Conservation (phyloP, 2,113 vertebrate species). For the Phainopepla nitens region DNA sequence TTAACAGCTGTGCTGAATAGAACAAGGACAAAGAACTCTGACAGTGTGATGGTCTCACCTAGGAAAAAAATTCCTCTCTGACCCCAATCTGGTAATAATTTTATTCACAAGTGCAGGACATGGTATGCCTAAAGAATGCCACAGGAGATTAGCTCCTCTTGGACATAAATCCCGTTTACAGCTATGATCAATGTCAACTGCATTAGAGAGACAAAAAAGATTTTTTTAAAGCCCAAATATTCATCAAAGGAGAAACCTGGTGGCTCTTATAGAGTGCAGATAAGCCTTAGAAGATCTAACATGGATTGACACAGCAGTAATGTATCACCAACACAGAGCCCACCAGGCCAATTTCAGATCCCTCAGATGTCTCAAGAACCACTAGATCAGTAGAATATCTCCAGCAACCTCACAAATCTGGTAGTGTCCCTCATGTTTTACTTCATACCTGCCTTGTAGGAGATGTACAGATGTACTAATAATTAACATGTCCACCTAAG, state of each 20-base stretch:
- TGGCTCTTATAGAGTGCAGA: background rate
- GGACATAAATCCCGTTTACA: background rate
- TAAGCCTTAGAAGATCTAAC: background rate
- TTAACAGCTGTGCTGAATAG: background rate
- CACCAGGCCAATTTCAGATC: background rate
- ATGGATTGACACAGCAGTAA: background rate
- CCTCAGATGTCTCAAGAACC: background rate
- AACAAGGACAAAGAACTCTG: background rate
- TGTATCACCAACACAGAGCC: background rate
- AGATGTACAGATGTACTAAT: background rate
- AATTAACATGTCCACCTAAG: background rate
- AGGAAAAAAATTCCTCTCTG: background rate
- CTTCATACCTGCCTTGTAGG: background rate
- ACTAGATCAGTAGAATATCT: background rate
- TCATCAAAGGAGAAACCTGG: background rate
- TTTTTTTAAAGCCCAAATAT: background rate
- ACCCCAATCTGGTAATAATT: background rate
- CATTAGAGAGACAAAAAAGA: background rate
- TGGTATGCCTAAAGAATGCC: background rate
- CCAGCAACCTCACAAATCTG: background rate
- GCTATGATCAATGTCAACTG: background rate
- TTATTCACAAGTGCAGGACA: background rate
- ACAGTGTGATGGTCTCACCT: background rate
- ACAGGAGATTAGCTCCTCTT: background rate
- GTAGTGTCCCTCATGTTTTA: background rate